Conservation (phyloP, 2,888 invertebrate genomes). For the Sesia bembeciformis region DNA sequence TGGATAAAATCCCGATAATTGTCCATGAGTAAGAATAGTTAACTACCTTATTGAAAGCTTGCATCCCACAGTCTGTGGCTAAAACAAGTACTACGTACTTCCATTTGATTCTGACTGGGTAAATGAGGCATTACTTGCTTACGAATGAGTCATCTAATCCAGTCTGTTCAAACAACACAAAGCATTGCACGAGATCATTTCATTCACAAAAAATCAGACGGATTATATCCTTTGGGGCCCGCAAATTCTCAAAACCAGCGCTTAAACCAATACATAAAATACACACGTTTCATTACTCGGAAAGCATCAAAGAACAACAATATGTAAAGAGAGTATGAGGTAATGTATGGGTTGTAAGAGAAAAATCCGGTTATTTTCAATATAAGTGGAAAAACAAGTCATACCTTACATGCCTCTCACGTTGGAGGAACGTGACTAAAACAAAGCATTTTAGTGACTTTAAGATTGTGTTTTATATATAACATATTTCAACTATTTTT, state of each 20-base stretch:
- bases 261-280: neutral
- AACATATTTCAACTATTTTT: too few relatives aligned
- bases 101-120: neutral
- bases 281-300: neutral
- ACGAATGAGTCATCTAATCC: constrained; percentile 46
- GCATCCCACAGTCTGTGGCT: too few relatives aligned
- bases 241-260: constrained; percentile 15
- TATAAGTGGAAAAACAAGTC: neutral
- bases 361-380: neutral
- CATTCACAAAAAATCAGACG: constrained; percentile 40
- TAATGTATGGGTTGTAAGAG: neutral
- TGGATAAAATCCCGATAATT: too few relatives aligned
- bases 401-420: constrained; percentile 10
- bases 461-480: neutral
- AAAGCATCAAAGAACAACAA: neutral
- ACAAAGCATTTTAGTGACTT: constrained; percentile 5
- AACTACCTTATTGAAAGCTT: too few relatives aligned
- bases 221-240: constrained; percentile 20
- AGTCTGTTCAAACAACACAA: constrained; percentile 27
- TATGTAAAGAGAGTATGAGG: neutral
- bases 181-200: constrained; percentile 27
- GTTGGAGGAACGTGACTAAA: constrained; percentile 24
- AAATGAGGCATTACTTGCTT: constrained; percentile 1
- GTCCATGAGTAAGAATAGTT: too few relatives aligned
- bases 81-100: too few relatives aligned